Base-by-base conservation (phyloP, 2,797 vertebrate genomes). In the Sebastes kiyomatsui region DNA sequence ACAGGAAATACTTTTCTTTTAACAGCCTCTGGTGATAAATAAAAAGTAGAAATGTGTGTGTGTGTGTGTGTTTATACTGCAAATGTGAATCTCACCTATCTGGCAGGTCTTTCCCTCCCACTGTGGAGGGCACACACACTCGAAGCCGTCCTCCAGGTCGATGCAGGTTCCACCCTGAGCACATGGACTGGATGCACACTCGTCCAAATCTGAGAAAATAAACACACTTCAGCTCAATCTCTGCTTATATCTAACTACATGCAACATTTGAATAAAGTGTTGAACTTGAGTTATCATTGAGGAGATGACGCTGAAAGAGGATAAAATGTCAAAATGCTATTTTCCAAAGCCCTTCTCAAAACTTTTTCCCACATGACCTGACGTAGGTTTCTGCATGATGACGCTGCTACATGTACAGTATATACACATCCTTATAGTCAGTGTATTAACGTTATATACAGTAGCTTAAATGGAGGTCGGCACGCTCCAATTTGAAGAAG, bases 51-150 rank as follows among this genome's bases (percentile, higher is more conserved):
- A 18, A 13, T 35, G 33, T 35, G 33, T 35, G 35, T 7, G 5
- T 28, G 20, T 38, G 35, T 16, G 32, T 67, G 58, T 32, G 70
- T 30, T 2, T 13, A 4, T 49, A 6, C 6, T 30, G 38, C 9
- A 61, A 16, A 16, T 58, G 1, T 42, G 46, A 61, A 2, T 81
- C 96, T 96, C 93, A 99, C 98, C 98, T 80, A 98, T 96, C 89
- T 97, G 97, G 91, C 98, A 99, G 12, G 98, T 99, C 92, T 96
- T 96, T 72, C 98, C 98, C 83, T 96, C 95, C 98, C 98, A 99
- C 91, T 98, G 97, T 0, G 96, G 96, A 4, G 97, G 97, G 87
- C 98, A 99, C 87, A 97, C 90, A 27, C 98, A 99, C 94, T 98
- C 96, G 1, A 98, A 99, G n/a, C 96, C 93, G n/a, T 97, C 97